Percentiles rank a stretch among this genome's conserved stretches.
Conservation (phyloP, 2,797 vertebrate species). For the Florisuga fusca region DNA sequence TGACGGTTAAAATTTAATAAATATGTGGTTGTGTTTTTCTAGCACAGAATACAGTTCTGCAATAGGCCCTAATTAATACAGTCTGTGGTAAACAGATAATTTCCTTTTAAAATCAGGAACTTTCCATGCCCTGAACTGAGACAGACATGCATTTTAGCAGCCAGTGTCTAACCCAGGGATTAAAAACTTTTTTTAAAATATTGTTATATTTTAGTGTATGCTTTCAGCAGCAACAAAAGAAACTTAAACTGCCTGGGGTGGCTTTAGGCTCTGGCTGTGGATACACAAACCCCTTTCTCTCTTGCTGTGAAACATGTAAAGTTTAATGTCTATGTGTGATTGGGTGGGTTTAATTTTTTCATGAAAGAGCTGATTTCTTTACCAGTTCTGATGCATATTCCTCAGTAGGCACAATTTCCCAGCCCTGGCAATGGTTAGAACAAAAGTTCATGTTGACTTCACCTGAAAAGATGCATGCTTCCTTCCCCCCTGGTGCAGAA, state of each 20-base stretch:
- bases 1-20: slow-evolving; percentile 67
- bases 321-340: not conserved
- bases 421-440: not conserved
- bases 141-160: slow-evolving; percentile 32
- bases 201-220: slow-evolving; percentile 3
- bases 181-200: not conserved
- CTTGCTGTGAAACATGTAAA: not conserved
- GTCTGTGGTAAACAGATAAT: slow-evolving; percentile 66
- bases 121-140: slow-evolving; percentile 60
- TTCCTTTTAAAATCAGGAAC: slow-evolving; percentile 64
- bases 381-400: not conserved
- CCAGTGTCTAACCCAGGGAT: not conserved
- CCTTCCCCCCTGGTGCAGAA: not conserved
- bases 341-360: not conserved
- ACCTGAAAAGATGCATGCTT: not conserved
- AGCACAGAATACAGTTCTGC: slow-evolving; percentile 35
- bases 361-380: not conserved
- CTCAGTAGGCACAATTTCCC: accelerated
- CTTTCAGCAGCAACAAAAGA: not conserved
- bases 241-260: not conserved
- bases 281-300: not conserved
- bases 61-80: slow-evolving; percentile 63
- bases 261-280: not conserved
- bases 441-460: not conserved
- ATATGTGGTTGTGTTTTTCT: slow-evolving; percentile 62